Evolutionary conservation across 2,888 invertebrate genomes (phyloP).

Genomic region (Chloroclystis v-ata): DNA sequence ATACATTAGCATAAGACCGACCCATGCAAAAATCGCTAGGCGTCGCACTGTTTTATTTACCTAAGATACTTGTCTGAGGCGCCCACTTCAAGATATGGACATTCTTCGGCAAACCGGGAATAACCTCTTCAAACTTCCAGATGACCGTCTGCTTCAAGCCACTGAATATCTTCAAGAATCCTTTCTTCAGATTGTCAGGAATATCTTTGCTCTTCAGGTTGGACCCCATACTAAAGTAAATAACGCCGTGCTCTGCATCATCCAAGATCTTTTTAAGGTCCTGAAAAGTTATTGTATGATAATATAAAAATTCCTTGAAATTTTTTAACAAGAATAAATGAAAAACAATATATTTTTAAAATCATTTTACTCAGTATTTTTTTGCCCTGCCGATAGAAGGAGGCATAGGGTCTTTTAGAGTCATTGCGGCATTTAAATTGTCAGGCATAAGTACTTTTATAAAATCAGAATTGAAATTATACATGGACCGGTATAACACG

Average conservation of each 20-base stretch:
- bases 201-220: slow-evolving; percentile 43
- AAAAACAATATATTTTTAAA: too few relatives aligned
- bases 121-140: slow-evolving; percentile 57
- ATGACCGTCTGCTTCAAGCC: slow-evolving; percentile 53
- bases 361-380: too few relatives aligned
- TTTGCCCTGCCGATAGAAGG: too few relatives aligned
- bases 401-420: too few relatives aligned
- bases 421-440: too few relatives aligned
- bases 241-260: slow-evolving; percentile 47
- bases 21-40: too few relatives aligned
- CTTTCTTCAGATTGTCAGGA: slow-evolving; percentile 37
- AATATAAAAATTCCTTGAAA: too few relatives aligned
- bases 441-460: too few relatives aligned
- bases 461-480: too few relatives aligned
- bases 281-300: slow-evolving; percentile 31
- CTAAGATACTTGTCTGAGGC: slow-evolving; percentile 57
- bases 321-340: too few relatives aligned
- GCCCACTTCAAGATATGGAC: slow-evolving; percentile 58
- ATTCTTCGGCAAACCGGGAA: slow-evolving; percentile 47
- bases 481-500: too few relatives aligned
- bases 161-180: slow-evolving; percentile 44
- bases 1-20: too few relatives aligned
- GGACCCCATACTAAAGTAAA: slow-evolving; percentile 61
- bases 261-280: slow-evolving; percentile 57
- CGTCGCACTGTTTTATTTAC: slow-evolving; percentile 29